Percentiles rank a stretch among this genome's conserved stretches.
Evolutionary conservation across 2,888 invertebrate species (phyloP).

Genomic region (Pimpla rufipes): DNA sequence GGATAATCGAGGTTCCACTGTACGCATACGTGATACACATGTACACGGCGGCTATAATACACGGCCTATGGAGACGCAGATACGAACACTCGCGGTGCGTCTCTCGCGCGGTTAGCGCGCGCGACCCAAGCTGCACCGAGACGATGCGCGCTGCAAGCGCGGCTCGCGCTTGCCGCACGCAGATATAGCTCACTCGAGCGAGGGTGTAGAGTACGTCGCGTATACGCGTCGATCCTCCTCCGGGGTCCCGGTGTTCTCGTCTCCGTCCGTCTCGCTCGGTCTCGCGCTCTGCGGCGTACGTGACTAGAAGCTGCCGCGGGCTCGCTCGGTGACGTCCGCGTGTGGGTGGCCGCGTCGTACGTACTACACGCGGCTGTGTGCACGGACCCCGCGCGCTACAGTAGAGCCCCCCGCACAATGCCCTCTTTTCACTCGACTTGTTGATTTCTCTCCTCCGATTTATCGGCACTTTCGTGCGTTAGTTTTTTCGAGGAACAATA

Average conservation of each 20-base stretch:
- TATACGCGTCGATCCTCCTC: conserved; percentile 52
- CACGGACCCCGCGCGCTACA: conserved; percentile 31
- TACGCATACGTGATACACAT: too few species aligned
- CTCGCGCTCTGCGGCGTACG: conserved; percentile 65
- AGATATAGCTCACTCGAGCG: conserved; percentile 34
- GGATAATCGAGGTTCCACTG: too few species aligned
- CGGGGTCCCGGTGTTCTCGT: conserved; percentile 32
- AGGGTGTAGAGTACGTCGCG: conserved; percentile 20
- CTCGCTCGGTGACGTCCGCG: conserved; percentile 30
- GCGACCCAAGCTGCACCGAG: conserved; percentile 50
- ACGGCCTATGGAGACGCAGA: too few species aligned
- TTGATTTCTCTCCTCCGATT: not conserved
- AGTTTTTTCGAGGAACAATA: not conserved
- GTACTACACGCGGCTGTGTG: not conserved
- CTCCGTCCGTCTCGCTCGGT: conserved; percentile 45
- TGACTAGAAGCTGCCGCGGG: conserved; percentile 60
- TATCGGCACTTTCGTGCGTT: not conserved
- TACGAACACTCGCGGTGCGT: too few species aligned
- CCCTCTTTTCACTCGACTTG: not conserved
- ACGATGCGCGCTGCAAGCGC: conserved; percentile 50
- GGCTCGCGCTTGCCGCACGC: conserved; percentile 14
- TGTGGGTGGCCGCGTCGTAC: conserved; percentile 56
- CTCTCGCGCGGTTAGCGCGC: conserved; percentile 52
- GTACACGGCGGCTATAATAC: too few species aligned
- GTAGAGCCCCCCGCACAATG: conserved; percentile 41